Evolutionary conservation across 2,888 invertebrate genomes (phyloP).

Genomic region (Acronicta psi): DNA sequence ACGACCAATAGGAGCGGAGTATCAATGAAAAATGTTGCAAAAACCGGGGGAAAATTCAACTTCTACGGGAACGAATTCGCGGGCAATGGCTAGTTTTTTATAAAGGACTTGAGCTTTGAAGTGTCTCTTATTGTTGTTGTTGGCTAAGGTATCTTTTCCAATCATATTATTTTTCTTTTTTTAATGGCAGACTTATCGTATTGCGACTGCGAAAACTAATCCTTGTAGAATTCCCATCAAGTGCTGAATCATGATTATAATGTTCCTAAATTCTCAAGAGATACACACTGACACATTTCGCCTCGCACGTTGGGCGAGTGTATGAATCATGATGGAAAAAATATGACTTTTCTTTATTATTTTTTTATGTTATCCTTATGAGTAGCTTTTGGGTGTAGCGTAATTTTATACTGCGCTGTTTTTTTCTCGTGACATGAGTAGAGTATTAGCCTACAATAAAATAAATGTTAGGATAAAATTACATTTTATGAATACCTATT

Average conservation of each 20-base stretch:
- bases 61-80: too few species aligned
- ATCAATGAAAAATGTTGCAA: too few species aligned
- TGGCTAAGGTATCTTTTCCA: neutral
- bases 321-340: constrained; percentile 34
- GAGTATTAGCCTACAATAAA: constrained; percentile 3
- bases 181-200: constrained; percentile 1
- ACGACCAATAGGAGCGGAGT: too few species aligned
- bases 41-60: too few species aligned
- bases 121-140: too few species aligned
- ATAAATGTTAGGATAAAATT: neutral
- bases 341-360: constrained; percentile 44
- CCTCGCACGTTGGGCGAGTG: constrained; percentile 16
- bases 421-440: constrained; percentile 20
- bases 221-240: constrained; percentile 32
- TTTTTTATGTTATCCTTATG: constrained; percentile 45
- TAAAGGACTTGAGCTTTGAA: too few species aligned
- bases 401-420: constrained; percentile 39
- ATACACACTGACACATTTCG: constrained; percentile 40
- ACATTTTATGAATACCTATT: neutral
- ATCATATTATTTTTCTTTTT: constrained; percentile 1
- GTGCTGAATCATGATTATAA: constrained; percentile 50
- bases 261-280: constrained; percentile 49
- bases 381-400: constrained; percentile 31
- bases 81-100: too few species aligned
- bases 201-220: constrained; percentile 12